Evolutionary conservation across 2,888 invertebrate genomes (phyloP).

Genomic region (Lasioglossum vierecki): DNA sequence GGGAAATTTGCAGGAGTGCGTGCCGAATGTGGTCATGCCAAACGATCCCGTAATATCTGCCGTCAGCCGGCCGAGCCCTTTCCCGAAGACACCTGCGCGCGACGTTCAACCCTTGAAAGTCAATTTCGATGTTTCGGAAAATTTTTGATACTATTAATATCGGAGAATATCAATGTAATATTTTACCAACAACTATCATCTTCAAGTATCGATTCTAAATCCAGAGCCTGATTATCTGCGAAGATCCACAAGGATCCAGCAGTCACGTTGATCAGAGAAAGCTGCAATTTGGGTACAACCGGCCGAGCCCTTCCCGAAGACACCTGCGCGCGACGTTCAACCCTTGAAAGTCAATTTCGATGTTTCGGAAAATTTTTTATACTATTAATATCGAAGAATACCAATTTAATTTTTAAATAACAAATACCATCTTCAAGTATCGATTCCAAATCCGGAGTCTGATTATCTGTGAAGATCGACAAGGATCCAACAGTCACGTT

Average conservation of each 20-base stretch:
- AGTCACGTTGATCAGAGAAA: background rate
- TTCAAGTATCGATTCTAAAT: background rate
- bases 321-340: slow-evolving; percentile 4
- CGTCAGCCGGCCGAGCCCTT: slow-evolving; percentile 51
- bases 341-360: background rate
- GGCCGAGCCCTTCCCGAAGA: slow-evolving; percentile 47
- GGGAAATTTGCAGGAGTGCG: slow-evolving; percentile 72
- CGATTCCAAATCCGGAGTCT: too few species aligned
- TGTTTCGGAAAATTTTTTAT: background rate
- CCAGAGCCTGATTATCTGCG: background rate
- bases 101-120: background rate
- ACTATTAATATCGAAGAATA: too few species aligned
- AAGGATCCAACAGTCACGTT: background rate
- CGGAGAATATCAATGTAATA: too few species aligned
- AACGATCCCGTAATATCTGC: slow-evolving; percentile 64
- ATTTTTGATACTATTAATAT: too few species aligned
- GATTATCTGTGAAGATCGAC: background rate
- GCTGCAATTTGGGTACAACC: too few species aligned
- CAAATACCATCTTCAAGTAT: too few species aligned
- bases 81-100: slow-evolving; percentile 21
- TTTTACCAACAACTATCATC: too few species aligned
- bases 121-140: background rate
- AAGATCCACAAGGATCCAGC: background rate
- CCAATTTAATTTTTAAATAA: too few species aligned
- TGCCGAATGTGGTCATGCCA: slow-evolving; percentile 69